Base-by-base conservation (phyloP, 2,113 vertebrate species). In the Pterophyllum scalare region DNA sequence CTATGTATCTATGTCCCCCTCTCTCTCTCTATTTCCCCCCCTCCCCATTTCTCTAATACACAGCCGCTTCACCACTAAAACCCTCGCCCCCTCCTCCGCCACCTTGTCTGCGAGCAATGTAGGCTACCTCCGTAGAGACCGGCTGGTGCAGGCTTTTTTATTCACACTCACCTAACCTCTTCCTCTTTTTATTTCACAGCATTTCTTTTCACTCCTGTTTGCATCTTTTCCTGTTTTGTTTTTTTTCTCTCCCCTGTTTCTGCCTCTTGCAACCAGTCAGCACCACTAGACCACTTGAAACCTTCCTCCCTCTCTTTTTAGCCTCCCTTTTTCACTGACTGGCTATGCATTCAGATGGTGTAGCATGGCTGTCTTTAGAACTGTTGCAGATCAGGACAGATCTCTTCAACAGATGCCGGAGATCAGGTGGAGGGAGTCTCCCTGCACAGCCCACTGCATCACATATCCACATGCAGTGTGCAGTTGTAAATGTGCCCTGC, bases 51-150 rank as follows among this genome's bases (percentile, higher is more conserved):
- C 80, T 79, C 43, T 83, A 77, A 80, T 81, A 67, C 88, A 80
- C 78, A 86, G 24, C 67, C 81, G 79, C 33, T 56, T 28, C 57
- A 10, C 75, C 75, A 77, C 75, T 60, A 77, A 77, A 33, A n/a
- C 40, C 70, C 76, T 15, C 4, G 65, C 35, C 52, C 79, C 79
- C 64, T 24, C 43, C 61, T 60, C 88, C 90, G 85, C 85, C 90
- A 83, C 86, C 86, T 87, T 87, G 93, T 94, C 93, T 94, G 89
- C 88, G 81, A 91, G 89, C 89, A 95, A 94, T 95, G 90, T 95
- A 95, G 93, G 94, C 93, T 95, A 95, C 94, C 91, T 92, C 94
- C 94, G 82, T 92, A 75, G 94, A 95, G 94, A 94, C 93, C 59
- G 58, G 89, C 88, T 90, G 85, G 90, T 92, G 89, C 91, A n/a